Evolutionary conservation across 1,140 invertebrate species (phyloP), one percentile per base, ranked within the genome.

Genomic region (Drosophila mayri): DNA sequence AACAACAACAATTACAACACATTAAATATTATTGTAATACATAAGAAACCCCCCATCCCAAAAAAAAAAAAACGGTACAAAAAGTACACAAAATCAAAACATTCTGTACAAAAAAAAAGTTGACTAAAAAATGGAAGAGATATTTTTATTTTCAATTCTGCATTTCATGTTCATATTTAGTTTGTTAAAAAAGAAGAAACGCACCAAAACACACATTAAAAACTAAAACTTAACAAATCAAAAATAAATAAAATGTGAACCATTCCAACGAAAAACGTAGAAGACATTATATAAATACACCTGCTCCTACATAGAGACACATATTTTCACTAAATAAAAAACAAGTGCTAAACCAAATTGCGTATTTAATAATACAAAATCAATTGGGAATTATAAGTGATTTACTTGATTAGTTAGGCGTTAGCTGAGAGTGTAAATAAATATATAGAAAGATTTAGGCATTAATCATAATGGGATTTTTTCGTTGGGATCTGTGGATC

Each of bases 301-400:
- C 22, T 60, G 54, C 35, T 74, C 49, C 57, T 52, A 38, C 37
- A 49, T 54, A 54, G 37, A 75, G 59, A 64, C 30, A 78, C 43
- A 49, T 62, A 62, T 55, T 79, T 68, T 59, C 77, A 75, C 40
- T 54, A 55, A 80, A 80, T 70, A 81, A 76, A 77, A 78, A 73
- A 49, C 44, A 47, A 76, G 49, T 40, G 44, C 71, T 46, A 37
- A 37, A 70, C 14, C 46, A 70, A 65, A 76, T 61, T 65, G 71
- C 73, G 78, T 76, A 60, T 61, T 77, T 81, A 46, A 63, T 81
- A 67, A 66, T 37, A 10, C 14, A 43, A 20, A 44, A n/a, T 16
- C 14, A 16, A 38, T 68, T 70, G 61, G 62, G 61, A 66, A 20
- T 22, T 16, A 14, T 59, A 25, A 25, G 7, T 25, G 32, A 18